These are phyloP conservation scores for Drosophila engyochracea DNA, from an alignment of 2,888 invertebrate species.

Conservation along the genomic window DNA sequence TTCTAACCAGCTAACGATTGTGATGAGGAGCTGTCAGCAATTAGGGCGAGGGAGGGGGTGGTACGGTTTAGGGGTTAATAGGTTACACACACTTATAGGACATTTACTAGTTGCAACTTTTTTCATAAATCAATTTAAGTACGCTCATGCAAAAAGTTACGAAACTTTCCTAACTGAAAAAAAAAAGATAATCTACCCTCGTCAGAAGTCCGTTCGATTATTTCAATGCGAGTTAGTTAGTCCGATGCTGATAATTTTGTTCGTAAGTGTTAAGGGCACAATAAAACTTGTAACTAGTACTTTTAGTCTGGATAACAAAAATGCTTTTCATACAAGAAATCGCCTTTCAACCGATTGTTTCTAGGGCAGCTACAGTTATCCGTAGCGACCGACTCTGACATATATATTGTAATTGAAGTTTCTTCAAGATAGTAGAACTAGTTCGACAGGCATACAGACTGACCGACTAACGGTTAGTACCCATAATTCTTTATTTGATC, in stretches of 20 bases:
- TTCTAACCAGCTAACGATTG: constrained; percentile 63
- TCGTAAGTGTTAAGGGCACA: background rate
- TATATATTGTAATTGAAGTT: background rate
- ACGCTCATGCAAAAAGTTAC: constrained; percentile 43
- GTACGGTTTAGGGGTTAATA: constrained; percentile 5
- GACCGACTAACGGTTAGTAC: too few species aligned
- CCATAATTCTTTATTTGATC: background rate
- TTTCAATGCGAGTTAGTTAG: background rate
- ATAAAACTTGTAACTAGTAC: background rate
- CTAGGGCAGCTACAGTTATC: too few species aligned
- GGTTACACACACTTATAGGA: constrained; percentile 53
- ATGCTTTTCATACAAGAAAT: background rate
- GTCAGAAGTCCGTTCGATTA: background rate
- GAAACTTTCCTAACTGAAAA: constrained; percentile 1
- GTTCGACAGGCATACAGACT: background rate
- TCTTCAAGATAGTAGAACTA: background rate
- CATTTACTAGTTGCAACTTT: constrained; percentile 79
- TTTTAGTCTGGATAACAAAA: background rate
- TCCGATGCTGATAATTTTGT: background rate
- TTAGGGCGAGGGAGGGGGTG: background rate
- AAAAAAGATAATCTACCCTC: background rate
- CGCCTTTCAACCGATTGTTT: background rate
- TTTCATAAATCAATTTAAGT: constrained; percentile 70
- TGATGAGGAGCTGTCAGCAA: constrained; percentile 56
- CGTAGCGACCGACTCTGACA: too few species aligned